These are phyloP conservation scores for Tinamus guttatus DNA, from an alignment of 2,113 vertebrate genomes.

Conservation along the genomic window DNA sequence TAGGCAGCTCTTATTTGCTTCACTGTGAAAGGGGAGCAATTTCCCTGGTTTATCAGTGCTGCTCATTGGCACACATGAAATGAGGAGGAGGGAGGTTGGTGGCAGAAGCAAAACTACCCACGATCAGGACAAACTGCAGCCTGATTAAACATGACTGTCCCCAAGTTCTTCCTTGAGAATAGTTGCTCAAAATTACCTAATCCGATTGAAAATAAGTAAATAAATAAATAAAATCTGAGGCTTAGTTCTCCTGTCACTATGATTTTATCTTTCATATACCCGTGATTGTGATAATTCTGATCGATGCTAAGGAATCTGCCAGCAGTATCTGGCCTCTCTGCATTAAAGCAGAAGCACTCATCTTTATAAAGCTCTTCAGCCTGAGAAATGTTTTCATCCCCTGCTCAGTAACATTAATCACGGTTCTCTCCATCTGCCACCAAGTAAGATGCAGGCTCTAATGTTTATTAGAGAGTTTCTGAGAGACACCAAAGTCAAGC, in stretches of 20 bases:
- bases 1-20: neutral
- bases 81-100: neutral
- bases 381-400: neutral
- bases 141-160: conserved; percentile 56
- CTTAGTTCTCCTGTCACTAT: neutral
- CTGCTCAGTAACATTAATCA: neutral
- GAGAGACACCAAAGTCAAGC: neutral
- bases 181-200: conserved; percentile 40
- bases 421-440: neutral
- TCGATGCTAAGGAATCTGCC: neutral
- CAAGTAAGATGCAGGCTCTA: neutral
- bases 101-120: neutral
- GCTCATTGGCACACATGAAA: neutral
- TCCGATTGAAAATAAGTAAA: neutral
- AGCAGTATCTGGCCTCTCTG: neutral
- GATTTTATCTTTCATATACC: neutral
- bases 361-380: neutral
- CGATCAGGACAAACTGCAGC: neutral
- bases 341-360: neutral
- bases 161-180: conserved; percentile 24
- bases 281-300: neutral
- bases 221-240: neutral
- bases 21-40: neutral
- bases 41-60: neutral
- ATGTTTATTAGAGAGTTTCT: neutral